Conservation (phyloP, 2,888 invertebrate genomes). For the Eurytoma californica region DNA sequence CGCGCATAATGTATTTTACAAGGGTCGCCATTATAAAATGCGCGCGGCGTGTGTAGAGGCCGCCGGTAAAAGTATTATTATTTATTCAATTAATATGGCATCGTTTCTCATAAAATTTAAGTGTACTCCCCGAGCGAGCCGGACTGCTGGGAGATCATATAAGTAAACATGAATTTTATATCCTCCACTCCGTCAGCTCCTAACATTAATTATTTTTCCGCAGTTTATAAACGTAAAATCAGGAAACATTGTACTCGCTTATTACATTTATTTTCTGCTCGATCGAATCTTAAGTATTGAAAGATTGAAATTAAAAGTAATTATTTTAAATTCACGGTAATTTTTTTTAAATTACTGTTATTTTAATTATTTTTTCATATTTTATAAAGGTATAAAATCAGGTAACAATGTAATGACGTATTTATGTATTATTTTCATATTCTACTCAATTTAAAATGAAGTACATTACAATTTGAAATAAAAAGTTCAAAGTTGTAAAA, state of each 20-base stretch:
- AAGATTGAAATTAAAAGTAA: too few relatives aligned
- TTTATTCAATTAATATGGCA: constrained; percentile 46
- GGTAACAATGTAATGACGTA: too few relatives aligned
- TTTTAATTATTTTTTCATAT: too few relatives aligned
- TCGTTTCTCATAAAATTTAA: constrained; percentile 39
- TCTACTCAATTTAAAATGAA: too few relatives aligned
- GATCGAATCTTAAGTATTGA: too few relatives aligned
- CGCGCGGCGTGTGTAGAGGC: background rate
- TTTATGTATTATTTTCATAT: too few relatives aligned
- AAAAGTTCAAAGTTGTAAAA: too few relatives aligned
- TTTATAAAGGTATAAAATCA: too few relatives aligned
- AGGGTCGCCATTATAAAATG: background rate
- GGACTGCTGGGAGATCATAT: background rate
- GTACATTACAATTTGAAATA: too few relatives aligned
- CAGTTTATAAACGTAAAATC: background rate
- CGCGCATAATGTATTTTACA: constrained; percentile 20
- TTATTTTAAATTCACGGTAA: too few relatives aligned
- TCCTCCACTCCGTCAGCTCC: background rate
- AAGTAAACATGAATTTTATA: constrained; percentile 35
- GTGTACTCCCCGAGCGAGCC: background rate
- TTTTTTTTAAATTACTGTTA: too few relatives aligned
- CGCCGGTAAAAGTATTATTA: background rate
- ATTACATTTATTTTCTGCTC: too few relatives aligned
- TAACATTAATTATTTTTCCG: constrained; percentile 42
- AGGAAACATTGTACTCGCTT: constrained; percentile 19